These are phyloP conservation scores for Gambusia yucatana DNA, from an alignment of 2,797 vertebrate genomes.

Conservation along the genomic window DNA sequence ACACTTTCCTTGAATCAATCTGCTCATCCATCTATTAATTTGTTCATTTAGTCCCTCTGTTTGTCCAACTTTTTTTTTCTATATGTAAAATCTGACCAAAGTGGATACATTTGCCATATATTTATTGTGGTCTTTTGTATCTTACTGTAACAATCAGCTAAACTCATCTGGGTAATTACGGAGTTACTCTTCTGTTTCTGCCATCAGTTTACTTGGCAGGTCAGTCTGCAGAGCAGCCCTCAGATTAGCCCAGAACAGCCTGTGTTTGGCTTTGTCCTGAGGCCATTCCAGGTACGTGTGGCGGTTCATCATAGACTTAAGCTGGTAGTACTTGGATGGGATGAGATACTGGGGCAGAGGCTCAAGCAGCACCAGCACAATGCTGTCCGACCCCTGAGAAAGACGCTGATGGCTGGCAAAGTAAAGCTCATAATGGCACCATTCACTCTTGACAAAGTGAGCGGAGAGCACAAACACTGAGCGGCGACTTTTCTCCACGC, in stretches of 20 bases:
- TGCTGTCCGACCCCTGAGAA: conserved; percentile 76
- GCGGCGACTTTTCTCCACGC: conserved; percentile 89
- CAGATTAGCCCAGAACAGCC: conserved; percentile 89
- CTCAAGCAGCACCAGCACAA: conserved; percentile 90
- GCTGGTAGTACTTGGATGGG: conserved; percentile 87
- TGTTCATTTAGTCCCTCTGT: neutral
- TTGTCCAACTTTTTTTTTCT: neutral
- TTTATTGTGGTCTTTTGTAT: neutral
- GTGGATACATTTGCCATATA: neutral
- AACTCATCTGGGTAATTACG: neutral
- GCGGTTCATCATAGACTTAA: conserved; percentile 86
- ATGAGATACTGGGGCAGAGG: conserved; percentile 85
- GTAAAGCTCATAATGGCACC: conserved; percentile 95
- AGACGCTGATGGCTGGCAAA: conserved; percentile 90
- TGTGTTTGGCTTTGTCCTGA: conserved; percentile 83
- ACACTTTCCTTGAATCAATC: neutral
- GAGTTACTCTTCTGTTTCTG: conserved; percentile 32
- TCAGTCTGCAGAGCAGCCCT: conserved; percentile 82
- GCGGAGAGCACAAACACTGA: conserved; percentile 89
- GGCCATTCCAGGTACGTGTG: conserved; percentile 92
- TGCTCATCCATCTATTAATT: neutral
- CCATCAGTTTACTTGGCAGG: conserved; percentile 41
- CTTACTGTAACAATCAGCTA: neutral
- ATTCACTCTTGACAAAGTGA: conserved; percentile 92
- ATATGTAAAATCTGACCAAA: neutral